Base-by-base conservation (phyloP, 1,140 invertebrate species). In the Calliopsis andreniformis region DNA sequence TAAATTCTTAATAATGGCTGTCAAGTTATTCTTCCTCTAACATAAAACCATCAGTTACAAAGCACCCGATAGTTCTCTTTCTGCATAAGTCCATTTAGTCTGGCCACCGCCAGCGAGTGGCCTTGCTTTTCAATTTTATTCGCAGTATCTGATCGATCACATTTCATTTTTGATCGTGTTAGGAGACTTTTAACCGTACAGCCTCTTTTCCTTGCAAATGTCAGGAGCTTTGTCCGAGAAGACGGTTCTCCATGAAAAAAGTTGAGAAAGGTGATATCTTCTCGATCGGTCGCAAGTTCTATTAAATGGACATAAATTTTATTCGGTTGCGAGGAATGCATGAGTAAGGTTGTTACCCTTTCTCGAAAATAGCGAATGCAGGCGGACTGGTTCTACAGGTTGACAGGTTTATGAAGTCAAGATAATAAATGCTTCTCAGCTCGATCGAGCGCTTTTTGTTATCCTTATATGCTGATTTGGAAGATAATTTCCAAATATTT, bases 41-140 rank as follows among this genome's bases (percentile, higher is more conserved):
- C 35, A 10, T 39, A 39, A 10, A 39, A 39, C 10, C 35, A 39
- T 39, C 35, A 39, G 35, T 10, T 39, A 39, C 35, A 10, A 39
- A 10, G 10, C 35, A 39, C 35, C 35, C 35, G 3, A 10, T 39
- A 39, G 35, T 39, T 39, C 35, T 39, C 23, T 63, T 58, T 10
- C 58, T 45, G 49, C 43, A 43, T 47, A n/a, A 59, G 45, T 67
- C 72, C 59, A 35, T 47, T 69, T 76, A 23, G 56, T 51, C 51
- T 73, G 20, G 45, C 42, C 66, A 25, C 49, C 59, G 45, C 30
- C 71, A 62, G 59, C 64, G 58, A 77, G 68, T 59, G 67, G 63
- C 53, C 71, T 83, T 73, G 25, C 53, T 42, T n/a, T 55, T 45
- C 61, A 23, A 45, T 66, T 55, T 42, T 20, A 42, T 14, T 7